phyloP scores from a whole-genome alignment of 30 jellyfish, hydroid and myxozoan species.

The Nemopilema nomurai region DNA sequence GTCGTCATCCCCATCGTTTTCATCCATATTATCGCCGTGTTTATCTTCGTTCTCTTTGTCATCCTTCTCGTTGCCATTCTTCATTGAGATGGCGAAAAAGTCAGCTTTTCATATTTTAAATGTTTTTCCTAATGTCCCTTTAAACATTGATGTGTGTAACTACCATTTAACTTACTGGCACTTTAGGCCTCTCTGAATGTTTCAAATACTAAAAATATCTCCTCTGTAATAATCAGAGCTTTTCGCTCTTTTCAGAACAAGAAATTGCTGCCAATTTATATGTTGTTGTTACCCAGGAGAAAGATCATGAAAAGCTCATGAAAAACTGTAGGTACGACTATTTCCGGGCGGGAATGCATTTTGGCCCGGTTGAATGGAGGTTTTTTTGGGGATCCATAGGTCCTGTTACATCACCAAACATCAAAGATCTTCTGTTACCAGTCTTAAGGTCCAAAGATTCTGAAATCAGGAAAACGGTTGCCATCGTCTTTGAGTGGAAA shows the following conservation, averaged over 20 bases:
- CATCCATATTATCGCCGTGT: too few species aligned
- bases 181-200: too few species aligned
- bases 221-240: too few species aligned
- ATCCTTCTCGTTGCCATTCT: too few species aligned
- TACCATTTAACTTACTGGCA: too few species aligned
- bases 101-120: too few species aligned
- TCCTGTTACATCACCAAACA: not conserved
- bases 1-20: too few species aligned
- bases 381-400: not conserved
- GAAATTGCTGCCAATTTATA: not conserved
- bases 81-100: too few species aligned
- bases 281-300: slow-evolving; percentile 1
- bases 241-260: not conserved
- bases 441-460: not conserved
- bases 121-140: too few species aligned
- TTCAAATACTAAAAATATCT: too few species aligned
- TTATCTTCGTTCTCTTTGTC: too few species aligned
- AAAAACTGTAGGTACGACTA: not conserved
- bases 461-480: not conserved
- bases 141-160: too few species aligned
- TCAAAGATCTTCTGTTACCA: slow-evolving; percentile 10
- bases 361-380: slow-evolving; percentile 9
- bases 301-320: not conserved
- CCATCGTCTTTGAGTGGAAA: slow-evolving; percentile 9
- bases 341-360: not conserved